Conservation (phyloP, 2,797 vertebrate genomes). For the Crax fasciolata region DNA sequence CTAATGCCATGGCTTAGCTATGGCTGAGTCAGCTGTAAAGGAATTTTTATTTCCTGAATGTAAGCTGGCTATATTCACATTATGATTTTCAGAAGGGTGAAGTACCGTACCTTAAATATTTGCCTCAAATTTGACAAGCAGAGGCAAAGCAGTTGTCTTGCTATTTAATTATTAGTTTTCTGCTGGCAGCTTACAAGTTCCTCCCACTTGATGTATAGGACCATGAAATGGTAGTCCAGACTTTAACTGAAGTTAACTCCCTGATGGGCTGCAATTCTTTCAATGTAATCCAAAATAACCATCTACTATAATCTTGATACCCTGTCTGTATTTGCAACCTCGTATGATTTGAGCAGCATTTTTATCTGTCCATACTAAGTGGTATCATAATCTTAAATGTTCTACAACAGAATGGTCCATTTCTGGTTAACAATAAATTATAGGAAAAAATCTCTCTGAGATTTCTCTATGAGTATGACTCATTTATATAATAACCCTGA, state of each 20-base stretch:
- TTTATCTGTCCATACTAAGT: neutral
- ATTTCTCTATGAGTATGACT: neutral
- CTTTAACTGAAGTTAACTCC: conserved; percentile 33
- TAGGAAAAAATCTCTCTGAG: neutral
- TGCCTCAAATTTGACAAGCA: conserved; percentile 66
- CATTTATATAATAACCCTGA: neutral
- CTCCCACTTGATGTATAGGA: conserved; percentile 30
- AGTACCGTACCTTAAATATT: conserved; percentile 51
- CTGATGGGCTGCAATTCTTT: neutral
- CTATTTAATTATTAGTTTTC: conserved; percentile 71
- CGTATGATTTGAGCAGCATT: neutral
- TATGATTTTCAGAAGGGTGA: conserved; percentile 49
- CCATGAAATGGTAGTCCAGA: conserved; percentile 12
- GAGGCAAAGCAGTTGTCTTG: conserved; percentile 51
- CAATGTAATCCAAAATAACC: neutral
- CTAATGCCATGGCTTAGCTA: neutral
- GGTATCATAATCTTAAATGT: neutral
- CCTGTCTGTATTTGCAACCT: neutral
- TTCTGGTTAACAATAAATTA: neutral
- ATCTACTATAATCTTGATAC: neutral
- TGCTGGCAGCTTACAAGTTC: conserved; percentile 33
- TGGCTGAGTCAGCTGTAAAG: conserved; percentile 40
- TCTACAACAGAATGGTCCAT: neutral
- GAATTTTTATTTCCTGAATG: conserved; percentile 57
- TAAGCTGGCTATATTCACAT: conserved; percentile 55